Conservation (phyloP, 37 sponge, comb jelly and placozoan genomes). For the Eunapius fragilis region DNA sequence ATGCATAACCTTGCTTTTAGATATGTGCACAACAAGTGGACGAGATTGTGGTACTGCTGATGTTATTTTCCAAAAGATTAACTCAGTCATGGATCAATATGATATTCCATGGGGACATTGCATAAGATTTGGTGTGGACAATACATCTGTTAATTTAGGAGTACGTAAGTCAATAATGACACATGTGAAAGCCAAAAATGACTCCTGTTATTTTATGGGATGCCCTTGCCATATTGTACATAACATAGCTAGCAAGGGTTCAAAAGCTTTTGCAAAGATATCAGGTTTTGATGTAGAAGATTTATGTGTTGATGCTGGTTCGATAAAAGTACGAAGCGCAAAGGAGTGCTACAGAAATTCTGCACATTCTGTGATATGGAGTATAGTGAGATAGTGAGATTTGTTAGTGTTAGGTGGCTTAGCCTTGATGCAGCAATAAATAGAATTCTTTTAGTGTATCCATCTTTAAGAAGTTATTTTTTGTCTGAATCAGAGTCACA, state of each 20-base stretch:
- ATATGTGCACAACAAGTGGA: constrained; percentile 63
- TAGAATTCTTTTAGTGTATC: not conserved
- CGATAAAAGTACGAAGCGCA: constrained; percentile 52
- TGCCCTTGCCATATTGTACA: constrained; percentile 42
- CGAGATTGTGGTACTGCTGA: constrained; percentile 37
- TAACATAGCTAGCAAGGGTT: constrained; percentile 29
- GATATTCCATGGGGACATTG: constrained; percentile 53
- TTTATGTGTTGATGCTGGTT: constrained; percentile 53
- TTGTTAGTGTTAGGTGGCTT: constrained; percentile 52
- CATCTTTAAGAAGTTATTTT: too few relatives aligned
- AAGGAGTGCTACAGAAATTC: constrained; percentile 32
- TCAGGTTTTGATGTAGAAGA: constrained; percentile 59
- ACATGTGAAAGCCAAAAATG: constrained; percentile 19
- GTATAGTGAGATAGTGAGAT: constrained; percentile 22
- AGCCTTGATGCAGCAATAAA: constrained; percentile 32
- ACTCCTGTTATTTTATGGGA: constrained; percentile 30
- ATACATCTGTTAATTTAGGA: constrained; percentile 42
- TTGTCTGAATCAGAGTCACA: too few relatives aligned
- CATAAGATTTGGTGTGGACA: constrained; percentile 56
- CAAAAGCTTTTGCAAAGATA: constrained; percentile 7
- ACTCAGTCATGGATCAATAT: constrained; percentile 19
- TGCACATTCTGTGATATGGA: constrained; percentile 60
- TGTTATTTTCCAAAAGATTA: constrained; percentile 49
- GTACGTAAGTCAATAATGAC: constrained; percentile 42
- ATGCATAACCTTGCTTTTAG: constrained; percentile 39